Evolutionary conservation across 2,888 invertebrate genomes (phyloP).

Genomic region (Caradrina clavipalpis): DNA sequence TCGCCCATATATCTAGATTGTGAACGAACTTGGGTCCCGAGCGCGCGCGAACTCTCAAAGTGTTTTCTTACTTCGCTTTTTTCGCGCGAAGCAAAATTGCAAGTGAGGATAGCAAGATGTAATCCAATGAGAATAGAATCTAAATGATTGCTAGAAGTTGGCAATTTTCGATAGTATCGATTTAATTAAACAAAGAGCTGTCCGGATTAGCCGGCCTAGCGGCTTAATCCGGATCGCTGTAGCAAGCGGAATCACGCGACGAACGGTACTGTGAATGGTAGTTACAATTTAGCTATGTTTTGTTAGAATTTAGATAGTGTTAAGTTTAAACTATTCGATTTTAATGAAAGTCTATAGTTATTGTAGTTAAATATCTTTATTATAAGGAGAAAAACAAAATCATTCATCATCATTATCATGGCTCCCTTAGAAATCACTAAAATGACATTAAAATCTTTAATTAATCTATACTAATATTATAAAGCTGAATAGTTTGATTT

Average conservation of each 20-base stretch:
- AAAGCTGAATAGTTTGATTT: no score
- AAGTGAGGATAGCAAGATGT: slow-evolving; percentile 73
- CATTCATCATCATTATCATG: no score
- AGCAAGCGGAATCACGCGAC: slow-evolving; percentile 31
- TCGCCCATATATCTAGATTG: slow-evolving; percentile 90
- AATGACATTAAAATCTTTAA: no score
- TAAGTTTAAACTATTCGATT: not conserved
- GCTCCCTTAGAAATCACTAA: no score
- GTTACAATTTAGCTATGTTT: slow-evolving; percentile 26
- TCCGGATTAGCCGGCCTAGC: slow-evolving; percentile 52
- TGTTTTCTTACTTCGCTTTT: slow-evolving; percentile 63
- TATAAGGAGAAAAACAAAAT: no score
- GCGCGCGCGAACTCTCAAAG: slow-evolving; percentile 64
- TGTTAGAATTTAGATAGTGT: slow-evolving; percentile 13
- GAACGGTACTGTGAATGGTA: slow-evolving; percentile 35
- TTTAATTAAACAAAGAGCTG: slow-evolving; percentile 74
- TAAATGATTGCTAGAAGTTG: slow-evolving; percentile 70
- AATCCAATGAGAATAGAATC: slow-evolving; percentile 76
- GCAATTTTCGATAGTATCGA: slow-evolving; percentile 72
- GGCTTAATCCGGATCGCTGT: slow-evolving; percentile 53
- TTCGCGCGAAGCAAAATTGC: slow-evolving; percentile 73
- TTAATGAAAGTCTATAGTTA: not conserved
- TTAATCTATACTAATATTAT: no score
- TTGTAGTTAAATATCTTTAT: no score
- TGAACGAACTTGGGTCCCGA: slow-evolving; percentile 77